phyloP scores from a whole-genome alignment of 1,140 invertebrate genomes.

The Polypedilum vanderplanki region DNA sequence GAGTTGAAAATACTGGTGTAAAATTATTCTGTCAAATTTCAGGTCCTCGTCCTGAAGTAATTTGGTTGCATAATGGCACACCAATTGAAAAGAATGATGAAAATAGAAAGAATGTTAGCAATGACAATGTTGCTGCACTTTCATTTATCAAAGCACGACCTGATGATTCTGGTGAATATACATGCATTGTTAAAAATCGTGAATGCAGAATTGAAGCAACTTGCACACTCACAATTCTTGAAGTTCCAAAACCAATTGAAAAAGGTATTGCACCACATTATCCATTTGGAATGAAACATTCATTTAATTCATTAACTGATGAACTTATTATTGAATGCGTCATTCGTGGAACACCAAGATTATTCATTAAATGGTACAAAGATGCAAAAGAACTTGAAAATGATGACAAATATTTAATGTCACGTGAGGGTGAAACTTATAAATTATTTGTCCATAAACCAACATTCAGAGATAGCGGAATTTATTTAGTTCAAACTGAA shows the following conservation, averaged over 20 bases:
- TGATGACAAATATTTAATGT: conserved; percentile 54
- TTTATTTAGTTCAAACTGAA: conserved; percentile 67
- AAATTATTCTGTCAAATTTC: conserved; percentile 79
- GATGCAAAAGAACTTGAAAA: conserved; percentile 51
- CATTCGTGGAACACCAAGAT: conserved; percentile 61
- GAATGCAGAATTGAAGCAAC: conserved; percentile 7
- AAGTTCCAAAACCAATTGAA: background rate
- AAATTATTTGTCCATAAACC: conserved; percentile 60
- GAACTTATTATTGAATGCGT: conserved; percentile 69
- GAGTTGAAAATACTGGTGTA: conserved; percentile 64
- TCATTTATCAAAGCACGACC: conserved; percentile 53
- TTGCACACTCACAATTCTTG: background rate
- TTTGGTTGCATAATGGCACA: conserved; percentile 45
- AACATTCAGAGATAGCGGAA: conserved; percentile 56
- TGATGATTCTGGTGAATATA: conserved; percentile 65
- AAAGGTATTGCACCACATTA: conserved; percentile 6
- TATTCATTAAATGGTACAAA: conserved; percentile 69
- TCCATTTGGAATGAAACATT: conserved; percentile 22
- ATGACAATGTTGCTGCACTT: conserved; percentile 56
- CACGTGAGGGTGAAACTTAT: conserved; percentile 60
- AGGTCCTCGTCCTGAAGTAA: conserved; percentile 56
- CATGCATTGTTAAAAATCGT: conserved; percentile 52
- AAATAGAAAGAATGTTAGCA: conserved; percentile 47
- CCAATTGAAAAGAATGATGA: conserved; percentile 52
- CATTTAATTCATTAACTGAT: conserved; percentile 41